Percentiles rank a stretch among this genome's conserved stretches.
Conservation (phyloP, 2,113 vertebrate species). For the Dicerorhinus sumatrensis region DNA sequence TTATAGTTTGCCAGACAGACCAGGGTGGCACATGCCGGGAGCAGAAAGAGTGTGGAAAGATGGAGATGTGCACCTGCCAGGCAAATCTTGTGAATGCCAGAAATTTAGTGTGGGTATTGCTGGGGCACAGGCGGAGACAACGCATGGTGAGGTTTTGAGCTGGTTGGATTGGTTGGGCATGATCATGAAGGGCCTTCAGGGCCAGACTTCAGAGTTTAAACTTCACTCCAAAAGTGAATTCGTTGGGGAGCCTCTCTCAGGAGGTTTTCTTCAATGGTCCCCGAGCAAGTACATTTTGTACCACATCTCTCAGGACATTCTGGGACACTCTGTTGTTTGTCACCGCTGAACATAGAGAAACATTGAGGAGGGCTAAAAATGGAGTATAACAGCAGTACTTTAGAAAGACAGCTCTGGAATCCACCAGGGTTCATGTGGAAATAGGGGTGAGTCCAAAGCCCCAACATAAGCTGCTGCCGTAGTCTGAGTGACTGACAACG, state of each 20-base stretch:
- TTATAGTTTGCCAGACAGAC: neutral
- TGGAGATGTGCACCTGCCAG: neutral
- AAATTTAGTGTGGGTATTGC: neutral
- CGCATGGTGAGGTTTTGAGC: accelerated
- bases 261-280: neutral
- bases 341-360: neutral
- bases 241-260: no score
- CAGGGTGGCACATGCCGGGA: no score
- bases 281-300: neutral
- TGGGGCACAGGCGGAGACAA: neutral
- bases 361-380: neutral
- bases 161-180: no score
- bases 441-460: no score
- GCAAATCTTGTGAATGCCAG: no score
- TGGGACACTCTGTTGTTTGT: neutral
- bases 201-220: neutral
- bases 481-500: neutral
- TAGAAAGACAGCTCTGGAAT: neutral
- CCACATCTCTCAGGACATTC: neutral
- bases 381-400: neutral
- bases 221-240: neutral
- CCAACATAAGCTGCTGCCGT: no score
- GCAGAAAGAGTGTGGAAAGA: no score
- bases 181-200: neutral
- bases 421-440: neutral